phyloP scores from a whole-genome alignment of 23 tunicate species.

The Clavelina lepadiformis region DNA sequence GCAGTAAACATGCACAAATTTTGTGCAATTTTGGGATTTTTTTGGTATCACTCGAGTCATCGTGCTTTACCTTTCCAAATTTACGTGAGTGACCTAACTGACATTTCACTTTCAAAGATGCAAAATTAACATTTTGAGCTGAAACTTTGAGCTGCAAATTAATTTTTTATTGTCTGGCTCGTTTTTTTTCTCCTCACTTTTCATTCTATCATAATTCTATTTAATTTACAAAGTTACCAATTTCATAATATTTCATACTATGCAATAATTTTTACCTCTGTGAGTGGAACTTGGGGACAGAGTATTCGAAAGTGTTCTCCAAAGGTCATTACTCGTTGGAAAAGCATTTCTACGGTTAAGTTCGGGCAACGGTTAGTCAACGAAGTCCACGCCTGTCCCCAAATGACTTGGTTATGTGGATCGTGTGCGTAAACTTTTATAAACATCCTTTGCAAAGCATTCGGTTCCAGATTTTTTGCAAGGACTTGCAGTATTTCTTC shows the following conservation, averaged over 20 bases:
- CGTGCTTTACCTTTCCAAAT: too few relatives aligned
- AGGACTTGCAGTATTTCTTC: conserved; percentile 60
- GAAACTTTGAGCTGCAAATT: too few relatives aligned
- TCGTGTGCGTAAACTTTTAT: conserved; percentile 78
- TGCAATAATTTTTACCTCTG: conserved; percentile 27
- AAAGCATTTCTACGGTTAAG: conserved; percentile 52
- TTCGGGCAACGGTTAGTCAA: conserved; percentile 52
- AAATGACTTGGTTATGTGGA: conserved; percentile 68
- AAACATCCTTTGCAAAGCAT: conserved; percentile 46
- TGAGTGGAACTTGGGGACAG: conserved; percentile 71
- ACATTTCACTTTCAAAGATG: too few relatives aligned
- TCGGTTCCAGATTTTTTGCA: conserved; percentile 26
- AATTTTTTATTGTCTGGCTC: too few relatives aligned
- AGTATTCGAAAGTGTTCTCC: conserved; percentile 85
- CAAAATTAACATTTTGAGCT: too few relatives aligned
- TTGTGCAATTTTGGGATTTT: too few relatives aligned
- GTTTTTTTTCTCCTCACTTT: too few relatives aligned
- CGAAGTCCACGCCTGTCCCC: conserved; percentile 66
- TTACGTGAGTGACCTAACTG: too few relatives aligned
- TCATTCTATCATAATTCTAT: too few relatives aligned
- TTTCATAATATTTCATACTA: background rate
- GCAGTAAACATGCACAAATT: too few relatives aligned
- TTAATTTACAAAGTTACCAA: too few relatives aligned
- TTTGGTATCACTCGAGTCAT: too few relatives aligned
- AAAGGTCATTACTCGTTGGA: conserved; percentile 84